Conservation (phyloP, 2,888 invertebrate species). For the Lochmaea crataegi region DNA sequence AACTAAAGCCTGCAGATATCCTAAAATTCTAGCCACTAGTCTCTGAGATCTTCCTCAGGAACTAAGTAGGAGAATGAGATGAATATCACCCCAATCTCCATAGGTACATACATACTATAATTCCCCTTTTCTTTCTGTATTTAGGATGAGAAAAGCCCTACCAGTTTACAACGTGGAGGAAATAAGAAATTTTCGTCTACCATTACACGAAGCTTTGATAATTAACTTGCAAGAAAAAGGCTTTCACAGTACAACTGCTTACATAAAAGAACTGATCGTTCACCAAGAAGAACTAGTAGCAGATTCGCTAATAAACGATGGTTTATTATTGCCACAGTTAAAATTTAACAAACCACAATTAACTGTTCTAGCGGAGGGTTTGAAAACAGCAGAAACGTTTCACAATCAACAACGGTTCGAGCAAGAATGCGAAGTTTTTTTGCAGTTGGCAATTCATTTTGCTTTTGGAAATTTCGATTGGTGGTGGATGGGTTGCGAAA, state of each 20-base stretch:
- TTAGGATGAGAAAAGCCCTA: conserved; percentile 56
- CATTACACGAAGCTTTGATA: conserved; percentile 69
- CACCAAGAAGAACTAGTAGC: conserved; percentile 67
- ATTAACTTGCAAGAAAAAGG: conserved; percentile 69
- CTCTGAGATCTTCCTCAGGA: too few relatives aligned
- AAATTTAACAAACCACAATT: conserved; percentile 55
- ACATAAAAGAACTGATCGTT: conserved; percentile 69
- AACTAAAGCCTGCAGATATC: too few relatives aligned
- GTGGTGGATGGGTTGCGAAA: conserved; percentile 71
- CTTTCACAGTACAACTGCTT: conserved; percentile 66
- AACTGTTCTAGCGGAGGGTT: conserved; percentile 45
- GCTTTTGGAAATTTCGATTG: conserved; percentile 60
- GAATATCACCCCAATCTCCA: too few relatives aligned
- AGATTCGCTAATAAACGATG: neutral
- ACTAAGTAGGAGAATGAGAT: too few relatives aligned
- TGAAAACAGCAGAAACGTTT: conserved; percentile 48
- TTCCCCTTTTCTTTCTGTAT: neutral
- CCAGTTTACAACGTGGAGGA: conserved; percentile 59
- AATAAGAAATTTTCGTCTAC: conserved; percentile 67
- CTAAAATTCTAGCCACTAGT: too few relatives aligned
- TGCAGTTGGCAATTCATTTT: conserved; percentile 65
- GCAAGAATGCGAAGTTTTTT: conserved; percentile 60
- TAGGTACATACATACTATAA: too few relatives aligned
- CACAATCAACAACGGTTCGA: conserved; percentile 48
- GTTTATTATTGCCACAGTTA: conserved; percentile 39